A percentile compares a stretch with the other conserved stretches of the same genome.
Evolutionary conservation across 2,113 vertebrate genomes (phyloP).

Genomic region (Eretmochelys imbricata): DNA sequence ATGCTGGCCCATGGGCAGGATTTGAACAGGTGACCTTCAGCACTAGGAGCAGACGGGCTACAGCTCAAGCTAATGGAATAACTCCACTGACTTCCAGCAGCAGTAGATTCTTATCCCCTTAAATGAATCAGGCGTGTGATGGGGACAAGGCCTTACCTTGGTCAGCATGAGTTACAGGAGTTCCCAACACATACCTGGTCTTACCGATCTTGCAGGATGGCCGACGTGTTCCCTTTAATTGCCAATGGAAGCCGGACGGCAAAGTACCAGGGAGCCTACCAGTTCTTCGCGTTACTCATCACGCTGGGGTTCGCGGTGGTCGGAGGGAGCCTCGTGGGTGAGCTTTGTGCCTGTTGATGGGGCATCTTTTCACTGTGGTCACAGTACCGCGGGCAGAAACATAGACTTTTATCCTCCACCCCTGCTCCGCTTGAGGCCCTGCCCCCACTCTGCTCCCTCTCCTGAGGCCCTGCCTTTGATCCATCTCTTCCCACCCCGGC

Average conservation of each 20-base stretch:
- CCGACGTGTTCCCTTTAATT: constrained; percentile 81
- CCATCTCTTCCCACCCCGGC: too few species aligned
- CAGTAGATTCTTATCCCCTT: not conserved
- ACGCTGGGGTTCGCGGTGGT: constrained; percentile 84
- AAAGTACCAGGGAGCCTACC: constrained; percentile 73
- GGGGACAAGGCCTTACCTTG: not conserved
- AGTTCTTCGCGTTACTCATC: constrained; percentile 83
- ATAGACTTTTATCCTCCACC: too few species aligned
- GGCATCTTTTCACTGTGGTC: not conserved
- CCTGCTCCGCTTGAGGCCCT: too few species aligned
- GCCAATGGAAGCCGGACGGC: not conserved
- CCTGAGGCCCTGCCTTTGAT: too few species aligned
- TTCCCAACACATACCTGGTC: rapidly evolving
- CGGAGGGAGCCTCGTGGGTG: constrained; percentile 88
- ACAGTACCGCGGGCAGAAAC: too few species aligned
- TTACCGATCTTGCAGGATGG: constrained; percentile 73
- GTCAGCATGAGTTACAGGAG: not conserved
- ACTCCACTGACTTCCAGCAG: not conserved
- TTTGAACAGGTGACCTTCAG: not conserved
- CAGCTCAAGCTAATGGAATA: not conserved
- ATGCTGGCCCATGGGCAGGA: not conserved
- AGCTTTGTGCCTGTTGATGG: constrained; percentile 30
- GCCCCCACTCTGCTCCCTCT: too few species aligned
- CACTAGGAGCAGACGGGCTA: not conserved
- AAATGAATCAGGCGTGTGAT: not conserved